Evolutionary conservation across 2,888 invertebrate genomes (phyloP).

Genomic region (Apoda limacodes): DNA sequence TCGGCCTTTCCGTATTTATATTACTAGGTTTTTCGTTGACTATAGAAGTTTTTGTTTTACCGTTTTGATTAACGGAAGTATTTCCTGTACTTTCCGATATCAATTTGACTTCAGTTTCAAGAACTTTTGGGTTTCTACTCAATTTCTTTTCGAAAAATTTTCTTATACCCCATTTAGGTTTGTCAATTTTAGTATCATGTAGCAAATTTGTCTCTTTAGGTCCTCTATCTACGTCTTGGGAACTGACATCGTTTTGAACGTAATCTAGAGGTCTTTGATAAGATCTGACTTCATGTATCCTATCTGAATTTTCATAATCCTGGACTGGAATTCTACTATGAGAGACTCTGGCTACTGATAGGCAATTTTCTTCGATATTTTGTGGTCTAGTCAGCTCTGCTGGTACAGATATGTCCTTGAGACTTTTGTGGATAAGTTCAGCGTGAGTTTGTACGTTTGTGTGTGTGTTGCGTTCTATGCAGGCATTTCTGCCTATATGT

Average conservation of each 20-base stretch:
- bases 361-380: conserved; percentile 36
- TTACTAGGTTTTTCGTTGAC: conserved; percentile 44
- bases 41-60: conserved; percentile 36
- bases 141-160: conserved; percentile 51
- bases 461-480: conserved; percentile 78
- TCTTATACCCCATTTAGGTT: conserved; percentile 51
- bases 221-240: conserved; percentile 36
- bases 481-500: conserved; percentile 88
- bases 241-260: conserved; percentile 78
- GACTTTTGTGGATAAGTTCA: conserved; percentile 72
- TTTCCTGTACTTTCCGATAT: conserved; percentile 33
- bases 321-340: conserved; percentile 26
- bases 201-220: conserved; percentile 56
- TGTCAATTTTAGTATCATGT: conserved; percentile 43
- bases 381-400: conserved; percentile 24
- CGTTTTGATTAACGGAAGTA: conserved; percentile 24
- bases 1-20: conserved; percentile 36
- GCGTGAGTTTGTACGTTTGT: conserved; percentile 70
- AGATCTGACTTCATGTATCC: conserved; percentile 44
- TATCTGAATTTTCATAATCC: conserved; percentile 37
- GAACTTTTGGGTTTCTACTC: conserved; percentile 32
- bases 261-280: conserved; percentile 69
- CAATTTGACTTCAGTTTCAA: conserved; percentile 70
- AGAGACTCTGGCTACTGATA: conserved; percentile 44
- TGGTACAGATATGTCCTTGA: conserved; percentile 61